Conservation (phyloP, 1,140 invertebrate genomes). For the Lordiphosa clarofinis region DNA sequence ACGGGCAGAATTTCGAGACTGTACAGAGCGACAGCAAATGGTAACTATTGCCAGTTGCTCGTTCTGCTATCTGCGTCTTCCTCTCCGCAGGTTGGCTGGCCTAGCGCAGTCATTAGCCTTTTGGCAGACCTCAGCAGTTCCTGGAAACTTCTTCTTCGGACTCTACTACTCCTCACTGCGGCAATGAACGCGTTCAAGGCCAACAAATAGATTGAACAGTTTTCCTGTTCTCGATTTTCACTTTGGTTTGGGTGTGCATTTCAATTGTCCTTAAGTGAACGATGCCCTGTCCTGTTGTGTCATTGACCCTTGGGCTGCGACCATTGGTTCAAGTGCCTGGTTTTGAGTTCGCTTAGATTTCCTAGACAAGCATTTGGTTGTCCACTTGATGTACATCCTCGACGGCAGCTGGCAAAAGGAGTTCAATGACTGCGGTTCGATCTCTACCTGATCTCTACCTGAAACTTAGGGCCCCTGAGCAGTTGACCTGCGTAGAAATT, state of each 20-base stretch:
- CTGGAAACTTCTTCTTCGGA: slow-evolving; percentile 49
- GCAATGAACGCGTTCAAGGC: slow-evolving; percentile 59
- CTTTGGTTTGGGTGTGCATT: background rate
- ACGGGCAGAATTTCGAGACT: slow-evolving; percentile 24
- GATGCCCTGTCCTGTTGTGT: slow-evolving; percentile 20
- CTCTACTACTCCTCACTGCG: slow-evolving; percentile 8
- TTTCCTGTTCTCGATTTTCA: slow-evolving; percentile 67
- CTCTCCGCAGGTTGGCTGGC: background rate
- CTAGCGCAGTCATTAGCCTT: slow-evolving; percentile 61
- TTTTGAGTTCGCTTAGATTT: slow-evolving; percentile 35
- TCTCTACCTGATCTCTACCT: too few species aligned
- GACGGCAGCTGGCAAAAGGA: too few species aligned
- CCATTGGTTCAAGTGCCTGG: slow-evolving; percentile 34
- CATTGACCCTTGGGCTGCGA: slow-evolving; percentile 39
- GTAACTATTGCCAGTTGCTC: background rate
- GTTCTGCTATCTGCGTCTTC: background rate
- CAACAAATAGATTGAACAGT: slow-evolving; percentile 41
- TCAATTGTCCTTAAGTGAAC: slow-evolving; percentile 32
- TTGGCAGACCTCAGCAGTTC: slow-evolving; percentile 47
- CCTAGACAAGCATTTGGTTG: slow-evolving; percentile 25
- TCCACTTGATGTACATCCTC: background rate
- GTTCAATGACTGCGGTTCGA: slow-evolving; percentile 2
- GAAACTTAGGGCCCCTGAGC: too few species aligned
- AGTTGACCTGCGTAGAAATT: background rate
- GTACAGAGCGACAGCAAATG: slow-evolving; percentile 7